Evolutionary conservation across 2,888 invertebrate genomes (phyloP).

Genomic region (Venustoraphidia nigricollis): DNA sequence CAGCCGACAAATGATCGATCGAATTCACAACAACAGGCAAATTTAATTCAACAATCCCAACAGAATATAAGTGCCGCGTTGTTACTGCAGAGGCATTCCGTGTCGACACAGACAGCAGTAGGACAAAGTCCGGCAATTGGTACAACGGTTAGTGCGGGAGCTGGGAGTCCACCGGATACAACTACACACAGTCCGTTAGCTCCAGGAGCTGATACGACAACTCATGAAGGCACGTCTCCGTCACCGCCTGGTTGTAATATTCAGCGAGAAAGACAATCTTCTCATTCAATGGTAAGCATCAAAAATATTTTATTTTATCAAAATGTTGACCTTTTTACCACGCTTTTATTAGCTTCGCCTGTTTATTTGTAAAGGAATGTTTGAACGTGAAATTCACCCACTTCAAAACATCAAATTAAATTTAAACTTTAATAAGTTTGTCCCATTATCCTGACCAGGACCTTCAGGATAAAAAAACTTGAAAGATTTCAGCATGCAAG

Average conservation of each 20-base stretch:
- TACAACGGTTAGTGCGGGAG: constrained; percentile 25
- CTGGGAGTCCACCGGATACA: constrained; percentile 65
- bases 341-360: no score
- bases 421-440: no score
- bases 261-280: constrained; percentile 22
- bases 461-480: no score
- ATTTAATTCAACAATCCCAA: constrained; percentile 7
- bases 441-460: no score
- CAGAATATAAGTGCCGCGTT: constrained; percentile 19
- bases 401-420: no score
- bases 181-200: constrained; percentile 71
- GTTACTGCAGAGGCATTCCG: constrained; percentile 37
- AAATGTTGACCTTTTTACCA: no score
- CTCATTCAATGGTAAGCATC: constrained; percentile 25
- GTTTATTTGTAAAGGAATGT: no score
- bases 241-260: constrained; percentile 25
- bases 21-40: constrained; percentile 7
- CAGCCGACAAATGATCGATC: constrained; percentile 7
- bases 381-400: no score
- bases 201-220: constrained; percentile 32
- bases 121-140: constrained; percentile 31
- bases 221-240: constrained; percentile 28
- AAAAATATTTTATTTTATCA: not conserved
- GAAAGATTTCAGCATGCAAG: no score
- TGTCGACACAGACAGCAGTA: constrained; percentile 58